Base-by-base conservation (phyloP, 64 coral and sea anemone genomes). In the Astreopora myriophthalma region DNA sequence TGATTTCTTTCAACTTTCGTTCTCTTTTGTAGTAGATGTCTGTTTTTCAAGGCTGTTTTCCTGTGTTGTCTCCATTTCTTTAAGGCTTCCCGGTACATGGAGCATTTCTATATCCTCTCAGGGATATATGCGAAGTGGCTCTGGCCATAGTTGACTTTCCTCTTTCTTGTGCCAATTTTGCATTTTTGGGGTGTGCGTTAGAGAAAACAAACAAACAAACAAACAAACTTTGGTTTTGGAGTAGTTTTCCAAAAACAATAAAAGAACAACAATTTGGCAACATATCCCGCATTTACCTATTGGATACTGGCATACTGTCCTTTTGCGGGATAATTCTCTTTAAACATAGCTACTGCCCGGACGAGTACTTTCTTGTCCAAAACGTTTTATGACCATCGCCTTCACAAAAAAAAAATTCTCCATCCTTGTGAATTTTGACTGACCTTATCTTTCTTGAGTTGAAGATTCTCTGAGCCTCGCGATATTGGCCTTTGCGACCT, bases 241-340 rank as follows among this genome's bases (percentile, higher is more conserved):
- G n/a, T n/a, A n/a, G n/a, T n/a, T n/a, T n/a, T n/a, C 32, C 34
- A 80, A 82, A 20, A 82, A 63, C 33, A 62, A 32, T 64, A 62
- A 61, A 24, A 82, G 60, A 34, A 52, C 79, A 20, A 60, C 19
- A 60, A 17, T 92, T n/a, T n/a, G 89, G 38, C 89, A 90, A 52
- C 89, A 92, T 38, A 92, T 24, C 7, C 89, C 89, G 72, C 71
- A 76, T 58, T 89, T 89, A 12, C 71, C 87, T 62, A 76, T 89
- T 5, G 72, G 38, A 29, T 52, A 89, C 22, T 23, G 28, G 42
- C 86, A 89, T n/a, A n/a, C 48, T 88, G 48, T 32, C n/a, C 86
- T 73, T 88, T 88, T 16, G 74, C 69, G 16, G 86, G 86, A 48
- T 46, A 46, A 24, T 74, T 62, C 3, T 89, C 33, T 61, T 34